Evolutionary conservation across 2,888 invertebrate genomes (phyloP), one percentile per base, ranked within the genome.

Genomic region (Trichopria drosophilae): DNA sequence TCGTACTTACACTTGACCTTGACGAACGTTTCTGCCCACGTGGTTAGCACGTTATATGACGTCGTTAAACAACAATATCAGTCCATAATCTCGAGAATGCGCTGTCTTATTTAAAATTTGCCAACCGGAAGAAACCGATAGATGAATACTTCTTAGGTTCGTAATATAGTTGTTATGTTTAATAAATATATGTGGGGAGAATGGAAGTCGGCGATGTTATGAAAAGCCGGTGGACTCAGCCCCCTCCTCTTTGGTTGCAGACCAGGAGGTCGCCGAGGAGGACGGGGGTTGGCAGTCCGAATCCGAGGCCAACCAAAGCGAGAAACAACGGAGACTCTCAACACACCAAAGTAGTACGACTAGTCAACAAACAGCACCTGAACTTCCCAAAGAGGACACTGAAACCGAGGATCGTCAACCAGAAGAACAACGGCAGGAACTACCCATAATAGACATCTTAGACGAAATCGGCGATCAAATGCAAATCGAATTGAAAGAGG

Each of bases 231-330:
- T 67, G 73, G 74, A 74, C 73, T 74, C 68, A 75, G 74, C 74
- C 70, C 69, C 71, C 71, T 74, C 75, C 75, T 73, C 75, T 74
- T 74, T 75, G 73, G 75, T 75, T 75, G 69, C 75, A 74, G 75
- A 75, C 74, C 74, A 66, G 73, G 73, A 72, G 74, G 74, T 73
- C 72, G 66, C 71, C 66, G 73, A 71, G 69, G 73, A 72, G 74
- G 74, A 74, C 68, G 74, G 73, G 74, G 74, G 73, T 69, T 71
- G 71, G 70, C 71, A 67, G 66, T 73, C 71, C 67, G 64, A 62
- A 55, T 54, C 59, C 53, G 53, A 44, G 44, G 63, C 59, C 62
- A 64, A 60, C 61, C 65, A 62, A 61, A 62, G 61, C 53, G 58
- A 60, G 46, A 66, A 65, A 56, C 65, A 61, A 54, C 57, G 59